Conservation (phyloP, 23 tunicate genomes). For the Clavelina lepadiformis region DNA sequence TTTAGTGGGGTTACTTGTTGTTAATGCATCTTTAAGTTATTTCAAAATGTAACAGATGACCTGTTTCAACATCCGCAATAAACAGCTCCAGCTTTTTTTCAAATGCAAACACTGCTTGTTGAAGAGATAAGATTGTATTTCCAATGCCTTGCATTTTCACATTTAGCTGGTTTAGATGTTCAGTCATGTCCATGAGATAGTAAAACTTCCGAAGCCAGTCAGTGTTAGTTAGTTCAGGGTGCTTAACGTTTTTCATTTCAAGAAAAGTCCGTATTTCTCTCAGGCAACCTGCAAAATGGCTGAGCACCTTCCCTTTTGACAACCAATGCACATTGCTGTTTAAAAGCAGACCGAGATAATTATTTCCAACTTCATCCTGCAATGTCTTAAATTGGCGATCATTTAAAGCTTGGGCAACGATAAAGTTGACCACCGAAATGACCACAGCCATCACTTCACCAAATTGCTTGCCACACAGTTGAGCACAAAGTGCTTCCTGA, state of each 20-base stretch:
- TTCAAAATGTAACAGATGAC: constrained; percentile 31
- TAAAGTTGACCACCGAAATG: constrained; percentile 29
- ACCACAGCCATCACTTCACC: constrained; percentile 37
- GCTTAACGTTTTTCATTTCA: constrained; percentile 34
- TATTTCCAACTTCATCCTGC: constrained; percentile 33
- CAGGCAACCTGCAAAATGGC: constrained; percentile 31
- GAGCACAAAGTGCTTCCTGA: constrained; percentile 24
- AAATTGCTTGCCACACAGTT: constrained; percentile 36
- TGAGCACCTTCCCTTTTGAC: constrained; percentile 38
- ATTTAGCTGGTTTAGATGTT: constrained; percentile 37
- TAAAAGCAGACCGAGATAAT: constrained; percentile 35
- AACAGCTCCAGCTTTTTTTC: constrained; percentile 33
- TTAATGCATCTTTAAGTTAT: constrained; percentile 14
- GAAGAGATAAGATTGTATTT: constrained; percentile 32
- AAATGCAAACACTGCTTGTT: constrained; percentile 40
- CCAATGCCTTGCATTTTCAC: constrained; percentile 27
- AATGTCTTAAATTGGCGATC: no score
- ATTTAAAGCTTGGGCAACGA: constrained; percentile 28
- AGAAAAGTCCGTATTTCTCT: constrained; percentile 34
- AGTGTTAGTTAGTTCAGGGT: constrained; percentile 34
- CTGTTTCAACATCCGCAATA: constrained; percentile 26
- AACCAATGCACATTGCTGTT: constrained; percentile 38
- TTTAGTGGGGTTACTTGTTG: constrained; percentile 40
- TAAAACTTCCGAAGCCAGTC: constrained; percentile 32
- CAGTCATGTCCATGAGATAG: constrained; percentile 41